These are phyloP conservation scores for Dendrolimus kikuchii DNA, from an alignment of 1,140 invertebrate genomes.

Conservation along the genomic window DNA sequence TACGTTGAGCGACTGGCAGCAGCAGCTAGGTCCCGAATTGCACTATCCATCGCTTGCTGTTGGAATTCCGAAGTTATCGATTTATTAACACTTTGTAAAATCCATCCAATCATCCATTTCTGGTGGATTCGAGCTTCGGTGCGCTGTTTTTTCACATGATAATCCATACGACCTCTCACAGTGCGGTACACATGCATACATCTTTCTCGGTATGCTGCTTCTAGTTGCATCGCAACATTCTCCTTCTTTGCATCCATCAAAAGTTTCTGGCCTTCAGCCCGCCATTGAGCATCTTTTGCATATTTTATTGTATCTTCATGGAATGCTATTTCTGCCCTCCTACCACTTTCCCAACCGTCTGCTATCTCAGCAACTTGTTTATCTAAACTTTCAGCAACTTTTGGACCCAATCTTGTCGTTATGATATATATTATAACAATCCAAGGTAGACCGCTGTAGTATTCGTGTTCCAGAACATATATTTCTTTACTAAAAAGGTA, in stretches of 20 bases:
- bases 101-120: conserved; percentile 57
- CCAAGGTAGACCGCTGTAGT: conserved; percentile 83
- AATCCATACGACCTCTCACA: conserved; percentile 45
- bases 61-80: conserved; percentile 53
- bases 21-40: conserved; percentile 37
- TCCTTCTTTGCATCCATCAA: conserved; percentile 91
- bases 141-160: conserved; percentile 38
- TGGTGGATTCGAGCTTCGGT: conserved; percentile 42
- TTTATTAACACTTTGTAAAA: conserved; percentile 42
- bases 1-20: conserved; percentile 12
- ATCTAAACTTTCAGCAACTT: conserved; percentile 74
- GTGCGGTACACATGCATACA: conserved; percentile 33
- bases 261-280: conserved; percentile 81
- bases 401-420: conserved; percentile 82
- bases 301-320: conserved; percentile 73
- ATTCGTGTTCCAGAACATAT: conserved; percentile 93
- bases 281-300: conserved; percentile 82
- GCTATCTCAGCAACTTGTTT: conserved; percentile 78
- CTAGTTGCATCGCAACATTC: conserved; percentile 91
- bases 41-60: conserved; percentile 30
- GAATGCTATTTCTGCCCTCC: conserved; percentile 24
- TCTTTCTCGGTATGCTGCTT: conserved; percentile 86
- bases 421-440: conserved; percentile 76
- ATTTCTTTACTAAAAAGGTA: conserved; percentile 93
- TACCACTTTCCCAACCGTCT: conserved; percentile 21